These are phyloP conservation scores for Acrobasis suavella DNA, from an alignment of 2,888 invertebrate genomes.

Conservation along the genomic window DNA sequence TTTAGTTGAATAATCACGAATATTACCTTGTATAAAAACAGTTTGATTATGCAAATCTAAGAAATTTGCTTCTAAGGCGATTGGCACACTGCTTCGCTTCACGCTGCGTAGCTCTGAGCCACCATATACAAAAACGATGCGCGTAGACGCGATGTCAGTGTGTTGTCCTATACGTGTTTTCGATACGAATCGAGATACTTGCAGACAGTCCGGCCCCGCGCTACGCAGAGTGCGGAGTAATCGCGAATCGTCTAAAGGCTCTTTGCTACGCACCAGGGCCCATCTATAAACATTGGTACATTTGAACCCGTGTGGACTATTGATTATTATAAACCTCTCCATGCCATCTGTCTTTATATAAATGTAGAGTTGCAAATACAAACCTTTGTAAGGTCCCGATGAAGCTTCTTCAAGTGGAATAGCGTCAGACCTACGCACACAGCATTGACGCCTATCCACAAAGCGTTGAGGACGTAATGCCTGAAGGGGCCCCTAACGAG, in stretches of 20 bases:
- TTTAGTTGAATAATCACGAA: too few relatives aligned
- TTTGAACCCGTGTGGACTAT: conserved; percentile 32
- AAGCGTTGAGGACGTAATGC: conserved; percentile 94
- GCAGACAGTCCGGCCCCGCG: too few relatives aligned
- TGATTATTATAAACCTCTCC: conserved; percentile 52
- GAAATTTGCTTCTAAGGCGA: not conserved
- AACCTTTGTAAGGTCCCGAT: conserved; percentile 89
- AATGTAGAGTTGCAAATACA: conserved; percentile 35
- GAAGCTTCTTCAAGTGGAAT: conserved; percentile 91
- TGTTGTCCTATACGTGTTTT: too few relatives aligned
- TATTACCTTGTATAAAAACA: too few relatives aligned
- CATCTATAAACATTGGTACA: conserved; percentile 2
- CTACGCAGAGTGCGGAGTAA: too few relatives aligned
- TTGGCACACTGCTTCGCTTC: too few relatives aligned
- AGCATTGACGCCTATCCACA: conserved; percentile 94
- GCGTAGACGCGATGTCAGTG: too few relatives aligned
- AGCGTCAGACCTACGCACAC: conserved; percentile 92
- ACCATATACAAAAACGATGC: too few relatives aligned
- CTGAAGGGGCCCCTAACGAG: conserved; percentile 93
- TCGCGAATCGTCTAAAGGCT: not conserved
- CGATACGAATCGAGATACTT: too few relatives aligned
- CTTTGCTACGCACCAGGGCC: not conserved
- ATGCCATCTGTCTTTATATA: conserved; percentile 47
- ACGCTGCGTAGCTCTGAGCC: too few relatives aligned
- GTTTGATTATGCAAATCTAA: not conserved